Evolutionary conservation across 2,888 invertebrate species (phyloP), one percentile per base, ranked within the genome.

Genomic region (Macaria notata): DNA sequence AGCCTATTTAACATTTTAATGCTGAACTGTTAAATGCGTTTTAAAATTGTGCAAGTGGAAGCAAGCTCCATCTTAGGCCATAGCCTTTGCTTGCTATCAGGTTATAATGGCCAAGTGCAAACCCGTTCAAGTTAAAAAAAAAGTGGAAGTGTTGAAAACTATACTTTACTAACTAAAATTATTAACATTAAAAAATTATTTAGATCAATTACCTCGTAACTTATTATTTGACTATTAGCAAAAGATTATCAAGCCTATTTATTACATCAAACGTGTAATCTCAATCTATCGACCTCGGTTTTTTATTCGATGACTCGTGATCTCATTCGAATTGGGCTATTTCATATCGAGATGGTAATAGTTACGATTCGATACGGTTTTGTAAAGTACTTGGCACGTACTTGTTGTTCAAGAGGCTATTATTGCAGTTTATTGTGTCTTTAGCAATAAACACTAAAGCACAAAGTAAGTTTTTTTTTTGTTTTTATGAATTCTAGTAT

Each of bases 291-390:
- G 58, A 58, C 58, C 58, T 58, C 58, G 44, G 19, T 43, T 57
- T 57, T 49, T 55, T 49, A 42, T 49, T 49, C 31, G 38, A 61
- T 64, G 68, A 72, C 64, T 78, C 77, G 75, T 79, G 80, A 70
- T 75, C 73, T 66, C 62, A 47, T 72, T 75, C 70, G 70, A 58
- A 50, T 41, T n/a, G 41, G 7, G 41, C 58, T 42, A 46, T 49
- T 58, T 54, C 38, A 44, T 51, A 47, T 31, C 31, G 44, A 50
- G 43, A 46, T 33, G 9, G 30, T 52, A 46, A 51, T 44, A 44
- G 38, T 46, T 48, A 39, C 3, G 9, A 56, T 56, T 50, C n/a
- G 50, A 47, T 51, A 51, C 31, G 43, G 50, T 36, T 47, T 46
- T 51, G 44, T 19, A 50, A 38, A 33, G 42, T n/a, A 49, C 31